phyloP scores from a whole-genome alignment of 1,140 invertebrate species.

The Habropoda laboriosa region DNA sequence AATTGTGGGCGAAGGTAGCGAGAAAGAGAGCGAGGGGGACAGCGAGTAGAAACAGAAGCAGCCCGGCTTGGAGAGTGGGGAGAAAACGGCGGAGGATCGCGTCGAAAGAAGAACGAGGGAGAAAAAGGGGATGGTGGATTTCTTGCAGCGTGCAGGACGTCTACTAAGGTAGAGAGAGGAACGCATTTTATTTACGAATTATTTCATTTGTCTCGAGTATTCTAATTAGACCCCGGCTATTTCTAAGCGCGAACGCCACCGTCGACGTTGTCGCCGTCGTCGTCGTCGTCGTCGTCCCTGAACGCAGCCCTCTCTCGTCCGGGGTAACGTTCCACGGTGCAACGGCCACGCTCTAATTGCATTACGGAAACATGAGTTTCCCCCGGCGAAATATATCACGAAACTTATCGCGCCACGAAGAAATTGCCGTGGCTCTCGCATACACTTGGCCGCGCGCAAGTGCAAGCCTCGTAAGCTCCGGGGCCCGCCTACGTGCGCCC shows the following conservation, averaged over 20 bases:
- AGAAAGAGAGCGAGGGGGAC: constrained; percentile 33
- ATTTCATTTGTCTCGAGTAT: constrained; percentile 73
- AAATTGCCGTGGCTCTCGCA: constrained; percentile 65
- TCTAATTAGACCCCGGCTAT: constrained; percentile 75
- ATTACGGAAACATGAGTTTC: constrained; percentile 77
- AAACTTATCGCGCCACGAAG: constrained; percentile 65
- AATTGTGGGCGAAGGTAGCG: constrained; percentile 76
- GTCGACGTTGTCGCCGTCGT: constrained; percentile 18
- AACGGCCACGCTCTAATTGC: constrained; percentile 74
- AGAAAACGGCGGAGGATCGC: constrained; percentile 44
- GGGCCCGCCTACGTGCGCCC: constrained; percentile 57
- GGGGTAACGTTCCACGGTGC: constrained; percentile 30
- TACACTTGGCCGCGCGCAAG: constrained; percentile 54
- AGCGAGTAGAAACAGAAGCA: constrained; percentile 28
- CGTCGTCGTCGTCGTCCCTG: constrained; percentile 38
- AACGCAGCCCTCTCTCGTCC: constrained; percentile 31
- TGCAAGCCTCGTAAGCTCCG: constrained; percentile 58
- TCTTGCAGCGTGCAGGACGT: constrained; percentile 15
- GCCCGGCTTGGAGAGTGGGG: constrained; percentile 18
- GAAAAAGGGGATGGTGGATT: not conserved
- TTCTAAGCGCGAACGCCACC: constrained; percentile 63
- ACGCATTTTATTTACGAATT: constrained; percentile 77
- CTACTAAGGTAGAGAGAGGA: constrained; percentile 13
- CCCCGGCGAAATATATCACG: constrained; percentile 68
- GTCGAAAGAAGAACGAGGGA: constrained; percentile 8